Percentiles rank a stretch among this genome's conserved stretches.
These are phyloP conservation scores for Adelges cooleyi DNA, from an alignment of 1,140 invertebrate species.

Conservation along the genomic window DNA sequence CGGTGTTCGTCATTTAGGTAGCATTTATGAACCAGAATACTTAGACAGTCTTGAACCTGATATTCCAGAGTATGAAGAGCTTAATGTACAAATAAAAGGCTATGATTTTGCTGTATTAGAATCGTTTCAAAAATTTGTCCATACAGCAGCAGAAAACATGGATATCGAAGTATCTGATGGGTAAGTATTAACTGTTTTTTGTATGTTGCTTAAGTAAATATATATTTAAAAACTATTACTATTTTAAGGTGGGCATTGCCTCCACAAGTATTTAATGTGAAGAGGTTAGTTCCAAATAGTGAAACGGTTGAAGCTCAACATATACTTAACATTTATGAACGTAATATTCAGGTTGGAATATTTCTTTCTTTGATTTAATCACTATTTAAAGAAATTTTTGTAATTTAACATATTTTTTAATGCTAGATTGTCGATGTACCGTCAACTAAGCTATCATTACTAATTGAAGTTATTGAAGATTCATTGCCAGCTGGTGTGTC, in stretches of 20 bases:
- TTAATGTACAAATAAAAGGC: slow-evolving; percentile 69
- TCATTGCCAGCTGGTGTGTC: slow-evolving; percentile 61
- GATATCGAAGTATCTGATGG: slow-evolving; percentile 63
- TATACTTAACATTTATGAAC: slow-evolving; percentile 59
- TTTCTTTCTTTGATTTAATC: no score
- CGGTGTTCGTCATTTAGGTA: background rate
- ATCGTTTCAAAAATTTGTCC: slow-evolving; percentile 62
- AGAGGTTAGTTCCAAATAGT: slow-evolving; percentile 55
- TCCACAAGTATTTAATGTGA: slow-evolving; percentile 51
- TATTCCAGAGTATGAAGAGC: slow-evolving; percentile 32
- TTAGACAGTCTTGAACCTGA: slow-evolving; percentile 32
- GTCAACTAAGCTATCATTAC: slow-evolving; percentile 44
- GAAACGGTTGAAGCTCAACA: slow-evolving; percentile 56
- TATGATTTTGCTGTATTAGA: slow-evolving; percentile 73
- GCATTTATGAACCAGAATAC: slow-evolving; percentile 34
- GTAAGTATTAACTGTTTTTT: slow-evolving; percentile 40
- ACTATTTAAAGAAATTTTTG: background rate
- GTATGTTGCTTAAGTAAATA: no score
- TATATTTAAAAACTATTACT: slow-evolving; percentile 4
- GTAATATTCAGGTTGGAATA: slow-evolving; percentile 55
- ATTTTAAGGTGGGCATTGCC: slow-evolving; percentile 58
- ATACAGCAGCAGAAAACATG: slow-evolving; percentile 57
- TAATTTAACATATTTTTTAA: background rate
- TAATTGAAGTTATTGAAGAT: slow-evolving; percentile 59
- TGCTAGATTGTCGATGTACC: slow-evolving; percentile 48